Percentiles rank a stretch among this genome's conserved stretches.
These are phyloP conservation scores for Apogon talboti DNA, from an alignment of 2,797 vertebrate species.

Conservation along the genomic window DNA sequence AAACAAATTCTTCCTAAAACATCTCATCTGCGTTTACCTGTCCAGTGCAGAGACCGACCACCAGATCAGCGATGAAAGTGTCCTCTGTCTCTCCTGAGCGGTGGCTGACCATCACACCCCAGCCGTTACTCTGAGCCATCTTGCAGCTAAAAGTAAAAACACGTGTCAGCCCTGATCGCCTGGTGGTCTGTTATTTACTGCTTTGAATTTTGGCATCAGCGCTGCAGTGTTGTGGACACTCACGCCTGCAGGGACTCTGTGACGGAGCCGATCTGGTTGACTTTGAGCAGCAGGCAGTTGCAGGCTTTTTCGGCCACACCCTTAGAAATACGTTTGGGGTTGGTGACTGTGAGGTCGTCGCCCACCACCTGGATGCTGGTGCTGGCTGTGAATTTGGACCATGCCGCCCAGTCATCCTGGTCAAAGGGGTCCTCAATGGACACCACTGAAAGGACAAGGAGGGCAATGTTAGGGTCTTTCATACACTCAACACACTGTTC, in stretches of 20 bases:
- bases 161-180: too few species aligned
- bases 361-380: constrained; percentile 93
- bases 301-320: constrained; percentile 91
- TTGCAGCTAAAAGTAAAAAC: constrained; percentile 87
- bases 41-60: constrained; percentile 95
- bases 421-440: constrained; percentile 98
- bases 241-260: constrained; percentile 94
- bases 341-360: constrained; percentile 96
- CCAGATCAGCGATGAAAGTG: constrained; percentile 96
- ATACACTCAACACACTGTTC: too few species aligned
- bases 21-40: constrained; percentile 82
- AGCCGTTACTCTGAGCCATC: constrained; percentile 93
- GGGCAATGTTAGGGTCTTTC: too few species aligned
- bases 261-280: constrained; percentile 96
- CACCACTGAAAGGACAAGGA: constrained; percentile 82
- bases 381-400: constrained; percentile 89
- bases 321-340: constrained; percentile 92
- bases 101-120: constrained; percentile 99
- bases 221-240: constrained; percentile 55
- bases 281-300: constrained; percentile 97
- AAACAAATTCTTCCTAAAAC: too few species aligned
- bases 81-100: constrained; percentile 98
- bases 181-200: too few species aligned
- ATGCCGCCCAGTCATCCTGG: constrained; percentile 96
- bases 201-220: too few species aligned